A percentile compares a stretch with the other conserved stretches of the same genome.
phyloP scores from a whole-genome alignment of 1,140 invertebrate species.

The Zaprionus nigranus region DNA sequence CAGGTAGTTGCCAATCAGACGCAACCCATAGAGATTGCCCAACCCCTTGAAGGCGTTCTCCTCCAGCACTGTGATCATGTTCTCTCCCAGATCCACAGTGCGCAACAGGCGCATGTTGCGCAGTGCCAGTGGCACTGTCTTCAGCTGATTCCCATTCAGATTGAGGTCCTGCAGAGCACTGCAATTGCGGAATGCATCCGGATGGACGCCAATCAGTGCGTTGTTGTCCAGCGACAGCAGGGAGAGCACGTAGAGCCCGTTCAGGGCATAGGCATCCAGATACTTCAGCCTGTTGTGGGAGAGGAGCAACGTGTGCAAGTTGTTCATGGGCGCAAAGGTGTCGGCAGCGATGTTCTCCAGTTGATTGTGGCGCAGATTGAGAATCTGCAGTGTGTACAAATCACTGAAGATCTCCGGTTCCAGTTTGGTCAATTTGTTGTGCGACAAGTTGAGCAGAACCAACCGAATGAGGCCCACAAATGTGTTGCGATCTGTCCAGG shows the following conservation, averaged over 20 bases:
- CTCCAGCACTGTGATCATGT: slow-evolving; percentile 90
- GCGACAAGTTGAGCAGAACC: slow-evolving; percentile 93
- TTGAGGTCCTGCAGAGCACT: slow-evolving; percentile 94
- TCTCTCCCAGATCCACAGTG: slow-evolving; percentile 94
- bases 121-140: slow-evolving; percentile 91
- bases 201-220: slow-evolving; percentile 89
- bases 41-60: slow-evolving; percentile 93
- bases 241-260: slow-evolving; percentile 91
- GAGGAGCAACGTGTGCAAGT: slow-evolving; percentile 92
- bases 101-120: slow-evolving; percentile 89
- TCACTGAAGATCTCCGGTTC: slow-evolving; percentile 92
- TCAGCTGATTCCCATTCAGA: slow-evolving; percentile 92
- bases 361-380: slow-evolving; percentile 92
- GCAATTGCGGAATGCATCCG: slow-evolving; percentile 92
- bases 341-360: slow-evolving; percentile 91
- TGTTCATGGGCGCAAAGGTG: slow-evolving; percentile 93
- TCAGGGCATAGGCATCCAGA: slow-evolving; percentile 91
- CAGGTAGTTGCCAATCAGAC: slow-evolving; percentile 94
- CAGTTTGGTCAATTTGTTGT: slow-evolving; percentile 92
- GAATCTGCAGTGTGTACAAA: slow-evolving; percentile 92
- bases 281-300: slow-evolving; percentile 92
- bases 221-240: slow-evolving; percentile 93
- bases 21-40: slow-evolving; percentile 91
- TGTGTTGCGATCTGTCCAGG: slow-evolving; percentile 92
- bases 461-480: slow-evolving; percentile 94